Evolutionary conservation across 2,888 invertebrate genomes (phyloP).

Genomic region (Phragmatobia fuliginosa): DNA sequence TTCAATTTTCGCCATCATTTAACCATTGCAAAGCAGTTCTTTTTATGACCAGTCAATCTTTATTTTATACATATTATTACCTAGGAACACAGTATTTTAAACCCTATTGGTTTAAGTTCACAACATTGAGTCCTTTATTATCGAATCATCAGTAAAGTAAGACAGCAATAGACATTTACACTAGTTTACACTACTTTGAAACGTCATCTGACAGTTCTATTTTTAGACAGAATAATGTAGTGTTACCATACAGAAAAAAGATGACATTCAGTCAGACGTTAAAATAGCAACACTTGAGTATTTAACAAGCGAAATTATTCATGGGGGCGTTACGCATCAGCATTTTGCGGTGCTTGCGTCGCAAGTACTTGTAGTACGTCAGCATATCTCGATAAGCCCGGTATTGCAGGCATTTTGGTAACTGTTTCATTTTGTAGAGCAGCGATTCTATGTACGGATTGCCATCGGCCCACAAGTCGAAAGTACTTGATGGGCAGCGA

Average conservation of each 20-base stretch:
- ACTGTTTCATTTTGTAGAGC: background rate
- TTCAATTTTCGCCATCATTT: too few species aligned
- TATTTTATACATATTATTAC: background rate
- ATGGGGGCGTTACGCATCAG: background rate
- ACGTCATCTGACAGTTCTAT: background rate
- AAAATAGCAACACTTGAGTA: background rate
- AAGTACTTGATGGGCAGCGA: background rate
- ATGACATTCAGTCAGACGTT: background rate
- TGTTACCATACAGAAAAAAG: background rate
- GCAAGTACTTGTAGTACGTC: background rate
- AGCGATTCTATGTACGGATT: background rate
- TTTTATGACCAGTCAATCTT: background rate
- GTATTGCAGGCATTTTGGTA: background rate
- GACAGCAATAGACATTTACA: background rate
- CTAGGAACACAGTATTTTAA: background rate
- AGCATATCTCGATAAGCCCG: background rate
- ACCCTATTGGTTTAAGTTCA: too few species aligned
- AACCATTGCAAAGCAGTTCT: background rate
- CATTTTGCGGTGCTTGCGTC: background rate
- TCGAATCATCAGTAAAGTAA: background rate
- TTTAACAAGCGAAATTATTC: background rate
- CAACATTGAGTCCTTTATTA: too few species aligned
- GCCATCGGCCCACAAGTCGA: background rate
- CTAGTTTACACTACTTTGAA: background rate
- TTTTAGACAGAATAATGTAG: background rate